phyloP scores from a whole-genome alignment of 2,888 invertebrate genomes.

The Cerceris ruficornis region DNA sequence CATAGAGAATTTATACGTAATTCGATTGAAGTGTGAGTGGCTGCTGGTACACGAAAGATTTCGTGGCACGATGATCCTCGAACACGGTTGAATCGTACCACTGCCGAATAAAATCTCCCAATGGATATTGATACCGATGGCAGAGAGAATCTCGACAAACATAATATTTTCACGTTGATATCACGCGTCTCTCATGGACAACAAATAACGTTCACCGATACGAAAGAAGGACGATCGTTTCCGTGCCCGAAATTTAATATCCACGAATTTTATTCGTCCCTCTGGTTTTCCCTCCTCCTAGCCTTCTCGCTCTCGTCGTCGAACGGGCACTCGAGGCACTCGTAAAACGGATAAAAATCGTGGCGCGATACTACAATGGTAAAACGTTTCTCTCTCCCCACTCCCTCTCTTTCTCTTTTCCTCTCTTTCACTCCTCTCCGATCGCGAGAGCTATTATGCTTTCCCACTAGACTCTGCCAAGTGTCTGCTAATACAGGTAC shows the following conservation, averaged over 20 bases:
- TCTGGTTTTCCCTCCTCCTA: background rate
- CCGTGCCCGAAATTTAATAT: constrained; percentile 40
- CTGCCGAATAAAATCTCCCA: background rate
- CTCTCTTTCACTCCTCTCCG: constrained; percentile 17
- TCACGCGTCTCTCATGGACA: background rate
- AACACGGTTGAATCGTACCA: too few relatives aligned
- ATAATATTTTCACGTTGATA: constrained; percentile 13
- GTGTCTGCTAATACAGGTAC: constrained; percentile 53
- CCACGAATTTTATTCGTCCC: constrained; percentile 23
- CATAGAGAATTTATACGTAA: too few relatives aligned
- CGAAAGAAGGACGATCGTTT: constrained; percentile 15
- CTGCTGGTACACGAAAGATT: too few relatives aligned
- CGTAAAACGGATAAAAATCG: constrained; percentile 54
- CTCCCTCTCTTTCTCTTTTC: constrained; percentile 2
- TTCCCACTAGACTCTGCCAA: constrained; percentile 50
- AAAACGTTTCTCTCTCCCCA: constrained; percentile 37
- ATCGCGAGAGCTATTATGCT: constrained; percentile 48
- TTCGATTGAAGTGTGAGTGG: too few relatives aligned
- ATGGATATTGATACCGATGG: constrained; percentile 1
- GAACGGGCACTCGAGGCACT: constrained; percentile 49
- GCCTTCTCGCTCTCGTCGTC: constrained; percentile 16
- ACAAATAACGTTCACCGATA: constrained; percentile 2
- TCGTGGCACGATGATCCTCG: too few relatives aligned
- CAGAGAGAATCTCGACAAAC: background rate
- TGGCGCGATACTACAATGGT: constrained; percentile 43